These are phyloP conservation scores for Anthrax anthrax DNA, from an alignment of 2,888 invertebrate species.

Conservation along the genomic window DNA sequence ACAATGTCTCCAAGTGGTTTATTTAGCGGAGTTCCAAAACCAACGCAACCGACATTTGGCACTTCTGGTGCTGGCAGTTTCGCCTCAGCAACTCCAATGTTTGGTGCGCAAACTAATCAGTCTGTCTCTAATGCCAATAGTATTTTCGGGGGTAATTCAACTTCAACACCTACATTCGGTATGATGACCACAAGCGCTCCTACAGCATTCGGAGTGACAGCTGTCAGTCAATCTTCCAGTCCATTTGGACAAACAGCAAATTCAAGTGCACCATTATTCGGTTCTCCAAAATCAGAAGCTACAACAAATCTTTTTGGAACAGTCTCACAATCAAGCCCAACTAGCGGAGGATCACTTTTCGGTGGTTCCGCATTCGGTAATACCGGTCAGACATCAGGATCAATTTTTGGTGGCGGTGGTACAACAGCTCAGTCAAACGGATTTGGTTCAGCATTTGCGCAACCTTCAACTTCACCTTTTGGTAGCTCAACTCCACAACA, in stretches of 20 bases:
- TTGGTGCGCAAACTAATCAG: slow-evolving; percentile 13
- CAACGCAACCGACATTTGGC: slow-evolving; percentile 24
- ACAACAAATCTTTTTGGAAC: slow-evolving; percentile 7
- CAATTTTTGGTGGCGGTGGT: slow-evolving; percentile 1
- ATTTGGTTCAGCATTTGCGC: slow-evolving; percentile 1
- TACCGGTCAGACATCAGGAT: slow-evolving; percentile 6
- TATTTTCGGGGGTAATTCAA: slow-evolving; percentile 14
- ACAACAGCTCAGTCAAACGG: not conserved
- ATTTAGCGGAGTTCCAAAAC: slow-evolving; percentile 27
- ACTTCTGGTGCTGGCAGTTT: slow-evolving; percentile 2
- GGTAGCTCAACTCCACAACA: slow-evolving; percentile 7
- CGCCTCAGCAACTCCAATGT: slow-evolving; percentile 10
- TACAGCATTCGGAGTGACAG: slow-evolving; percentile 1
- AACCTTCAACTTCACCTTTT: slow-evolving; percentile 10
- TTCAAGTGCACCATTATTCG: not conserved
- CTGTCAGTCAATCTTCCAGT: slow-evolving; percentile 1
- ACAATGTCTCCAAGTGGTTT: slow-evolving; percentile 14
- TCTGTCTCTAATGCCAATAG: slow-evolving; percentile 16
- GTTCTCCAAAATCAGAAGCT: slow-evolving; percentile 3
- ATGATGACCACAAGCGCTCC: not conserved
- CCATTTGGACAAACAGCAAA: not conserved
- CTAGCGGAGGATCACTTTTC: slow-evolving; percentile 17
- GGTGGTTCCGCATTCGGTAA: slow-evolving; percentile 11
- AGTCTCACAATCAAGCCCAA: not conserved
- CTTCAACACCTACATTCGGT: not conserved